A percentile compares a stretch with the other conserved stretches of the same genome.
phyloP scores from a whole-genome alignment of 2,113 vertebrate genomes.

The Triplophysa tibetana region DNA sequence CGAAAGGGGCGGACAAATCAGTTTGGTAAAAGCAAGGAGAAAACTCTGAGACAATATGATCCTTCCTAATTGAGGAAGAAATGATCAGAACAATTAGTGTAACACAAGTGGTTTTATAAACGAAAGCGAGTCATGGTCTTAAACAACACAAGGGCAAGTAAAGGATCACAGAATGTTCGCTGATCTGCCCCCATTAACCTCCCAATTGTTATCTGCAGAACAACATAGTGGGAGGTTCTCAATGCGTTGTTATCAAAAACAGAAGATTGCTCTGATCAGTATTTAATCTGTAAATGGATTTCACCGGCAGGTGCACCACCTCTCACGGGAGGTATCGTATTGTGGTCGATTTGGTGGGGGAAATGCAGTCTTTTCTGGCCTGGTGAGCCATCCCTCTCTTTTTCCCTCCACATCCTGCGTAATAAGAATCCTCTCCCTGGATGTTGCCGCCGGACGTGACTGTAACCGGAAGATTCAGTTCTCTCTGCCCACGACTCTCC shows the following conservation, averaged over 20 bases:
- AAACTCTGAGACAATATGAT: not conserved
- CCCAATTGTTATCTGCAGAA: constrained; percentile 24
- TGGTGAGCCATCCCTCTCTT: constrained; percentile 37
- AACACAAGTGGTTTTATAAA: too few relatives aligned
- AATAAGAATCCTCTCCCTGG: constrained; percentile 52
- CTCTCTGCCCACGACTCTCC: constrained; percentile 33
- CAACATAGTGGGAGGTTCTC: constrained; percentile 13
- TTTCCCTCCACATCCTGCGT: constrained; percentile 42
- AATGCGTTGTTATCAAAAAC: constrained; percentile 37
- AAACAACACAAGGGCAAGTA: too few relatives aligned
- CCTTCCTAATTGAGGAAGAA: not conserved
- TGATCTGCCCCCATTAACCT: not conserved
- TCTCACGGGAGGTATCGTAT: constrained; percentile 49
- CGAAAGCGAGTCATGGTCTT: too few relatives aligned
- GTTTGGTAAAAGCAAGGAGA: not conserved
- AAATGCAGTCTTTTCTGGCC: constrained; percentile 40
- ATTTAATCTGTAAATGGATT: constrained; percentile 43
- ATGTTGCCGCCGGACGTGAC: constrained; percentile 26
- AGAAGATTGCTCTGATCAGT: constrained; percentile 40
- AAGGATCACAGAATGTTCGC: too few relatives aligned
- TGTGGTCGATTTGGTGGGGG: constrained; percentile 42
- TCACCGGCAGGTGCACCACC: constrained; percentile 32
- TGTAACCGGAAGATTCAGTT: constrained; percentile 47
- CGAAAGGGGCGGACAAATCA: not conserved
- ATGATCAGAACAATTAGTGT: too few relatives aligned